Conservation (phyloP, 2,113 vertebrate species). For the Pachypanchax playfairii region DNA sequence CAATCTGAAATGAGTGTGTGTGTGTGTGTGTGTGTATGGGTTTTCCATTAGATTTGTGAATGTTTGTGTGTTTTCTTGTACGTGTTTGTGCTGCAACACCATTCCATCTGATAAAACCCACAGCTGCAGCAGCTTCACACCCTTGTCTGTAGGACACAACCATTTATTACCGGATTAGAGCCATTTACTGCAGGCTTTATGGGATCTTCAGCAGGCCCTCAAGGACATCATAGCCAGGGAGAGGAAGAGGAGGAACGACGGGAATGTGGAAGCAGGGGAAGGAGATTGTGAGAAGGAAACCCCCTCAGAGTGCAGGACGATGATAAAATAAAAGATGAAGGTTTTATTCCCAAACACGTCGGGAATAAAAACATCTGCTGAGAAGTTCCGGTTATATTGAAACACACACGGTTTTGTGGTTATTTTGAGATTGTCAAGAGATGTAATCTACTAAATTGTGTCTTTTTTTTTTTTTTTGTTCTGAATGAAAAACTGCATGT, state of each 20-base stretch:
- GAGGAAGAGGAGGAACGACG: slow-evolving; percentile 41
- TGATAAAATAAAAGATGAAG: slow-evolving; percentile 16
- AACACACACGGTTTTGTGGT: too few species aligned
- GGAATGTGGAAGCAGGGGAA: slow-evolving; percentile 44
- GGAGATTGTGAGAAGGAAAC: slow-evolving; percentile 41
- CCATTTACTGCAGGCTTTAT: slow-evolving; percentile 84
- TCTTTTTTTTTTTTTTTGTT: too few species aligned
- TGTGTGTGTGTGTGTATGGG: slow-evolving; percentile 13
- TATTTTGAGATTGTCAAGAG: too few species aligned
- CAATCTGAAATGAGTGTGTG: slow-evolving; percentile 63
- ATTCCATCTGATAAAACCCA: slow-evolving; percentile 80
- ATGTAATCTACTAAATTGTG: too few species aligned
- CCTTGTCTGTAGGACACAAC: slow-evolving; percentile 84
- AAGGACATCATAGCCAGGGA: slow-evolving; percentile 80
- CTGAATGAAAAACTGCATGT: too few species aligned
- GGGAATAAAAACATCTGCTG: slow-evolving; percentile 30
- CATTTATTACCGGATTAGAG: slow-evolving; percentile 86
- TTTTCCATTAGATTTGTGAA: slow-evolving; percentile 59
- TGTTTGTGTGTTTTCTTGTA: slow-evolving; percentile 20
- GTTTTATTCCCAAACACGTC: slow-evolving; percentile 26
- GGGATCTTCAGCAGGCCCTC: slow-evolving; percentile 80
- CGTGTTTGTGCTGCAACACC: slow-evolving; percentile 63
- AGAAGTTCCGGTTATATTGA: slow-evolving; percentile 17
- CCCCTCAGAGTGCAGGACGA: slow-evolving; percentile 31
- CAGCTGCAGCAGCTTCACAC: slow-evolving; percentile 77